Percentiles rank a stretch among this genome's conserved stretches.
Evolutionary conservation across 1,140 invertebrate genomes (phyloP).

Genomic region (Drosophila tropicalis): DNA sequence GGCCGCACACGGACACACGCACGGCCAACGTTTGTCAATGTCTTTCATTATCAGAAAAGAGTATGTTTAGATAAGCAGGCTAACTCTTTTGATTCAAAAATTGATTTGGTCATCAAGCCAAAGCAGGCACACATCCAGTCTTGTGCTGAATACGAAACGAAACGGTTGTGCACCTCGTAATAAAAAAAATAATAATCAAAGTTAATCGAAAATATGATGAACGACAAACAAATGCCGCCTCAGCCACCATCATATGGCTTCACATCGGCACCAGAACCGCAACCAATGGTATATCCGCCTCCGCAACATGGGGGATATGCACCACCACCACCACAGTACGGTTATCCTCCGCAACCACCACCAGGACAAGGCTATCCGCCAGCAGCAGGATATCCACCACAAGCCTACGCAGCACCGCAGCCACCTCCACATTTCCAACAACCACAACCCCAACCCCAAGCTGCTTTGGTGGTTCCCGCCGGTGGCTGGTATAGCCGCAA

Average conservation of each 20-base stretch:
- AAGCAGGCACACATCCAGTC: conserved; percentile 25
- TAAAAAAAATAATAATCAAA: no score
- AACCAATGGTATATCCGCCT: conserved; percentile 10
- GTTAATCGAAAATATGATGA: conserved; percentile 24
- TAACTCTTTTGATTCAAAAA: conserved; percentile 19
- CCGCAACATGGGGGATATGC: conserved; percentile 13
- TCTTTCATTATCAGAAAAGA: conserved; percentile 5
- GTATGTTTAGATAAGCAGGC: neutral
- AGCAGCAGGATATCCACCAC: conserved; percentile 26
- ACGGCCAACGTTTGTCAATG: neutral
- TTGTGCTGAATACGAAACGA: neutral
- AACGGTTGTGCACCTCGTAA: neutral
- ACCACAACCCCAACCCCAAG: neutral
- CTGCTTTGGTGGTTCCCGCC: conserved; percentile 22
- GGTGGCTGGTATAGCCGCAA: conserved; percentile 41
- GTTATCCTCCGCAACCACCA: conserved; percentile 20
- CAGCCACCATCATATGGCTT: conserved; percentile 24
- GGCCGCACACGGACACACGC: neutral
- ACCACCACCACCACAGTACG: conserved; percentile 3
- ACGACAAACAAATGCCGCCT: conserved; percentile 36
- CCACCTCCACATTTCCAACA: conserved; percentile 4
- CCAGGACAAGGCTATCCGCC: conserved; percentile 25
- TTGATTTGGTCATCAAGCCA: neutral
- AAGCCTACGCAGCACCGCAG: conserved; percentile 35
- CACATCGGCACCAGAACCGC: conserved; percentile 3